Conservation (phyloP, 2,888 invertebrate species). For the Emmelina monodactyla region DNA sequence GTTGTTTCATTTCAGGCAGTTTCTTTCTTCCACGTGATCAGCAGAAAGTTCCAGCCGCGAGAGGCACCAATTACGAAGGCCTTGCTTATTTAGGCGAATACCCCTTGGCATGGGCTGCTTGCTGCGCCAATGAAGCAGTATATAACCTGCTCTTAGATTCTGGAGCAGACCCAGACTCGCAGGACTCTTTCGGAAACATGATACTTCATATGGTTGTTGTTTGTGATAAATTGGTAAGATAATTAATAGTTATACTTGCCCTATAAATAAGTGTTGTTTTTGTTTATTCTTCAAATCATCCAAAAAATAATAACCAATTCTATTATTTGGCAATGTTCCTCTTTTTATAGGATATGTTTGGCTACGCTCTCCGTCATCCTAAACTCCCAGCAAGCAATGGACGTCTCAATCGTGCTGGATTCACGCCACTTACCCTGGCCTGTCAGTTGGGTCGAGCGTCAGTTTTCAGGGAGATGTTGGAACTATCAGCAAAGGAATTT, state of each 20-base stretch:
- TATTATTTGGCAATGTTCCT: no score
- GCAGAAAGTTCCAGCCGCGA: conserved; percentile 78
- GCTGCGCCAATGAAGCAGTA: conserved; percentile 95
- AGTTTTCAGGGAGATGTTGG: conserved; percentile 98
- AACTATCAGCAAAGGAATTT: conserved; percentile 92
- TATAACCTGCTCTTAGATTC: conserved; percentile 93
- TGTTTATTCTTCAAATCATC: no score
- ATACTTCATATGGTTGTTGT: conserved; percentile 99
- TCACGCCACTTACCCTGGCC: conserved; percentile 95
- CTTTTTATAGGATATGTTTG: conserved; percentile 99
- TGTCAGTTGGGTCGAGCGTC: conserved; percentile 96
- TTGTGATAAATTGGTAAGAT: conserved; percentile 88
- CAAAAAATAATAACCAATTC: no score
- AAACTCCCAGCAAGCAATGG: conserved; percentile 92
- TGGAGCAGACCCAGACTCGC: conserved; percentile 94
- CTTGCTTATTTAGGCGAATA: conserved; percentile 97
- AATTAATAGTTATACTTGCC: no score
- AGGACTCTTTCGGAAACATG: conserved; percentile 97
- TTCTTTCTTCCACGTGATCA: conserved; percentile 97
- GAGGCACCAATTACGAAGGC: conserved; percentile 93
- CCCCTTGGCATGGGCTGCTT: conserved; percentile 97
- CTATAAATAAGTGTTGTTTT: no score
- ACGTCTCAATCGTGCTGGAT: conserved; percentile 85
- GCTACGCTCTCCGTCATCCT: conserved; percentile 95
- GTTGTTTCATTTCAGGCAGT: conserved; percentile 70